phyloP scores from a whole-genome alignment of 2,113 vertebrate species.

The Cololabis saira region DNA sequence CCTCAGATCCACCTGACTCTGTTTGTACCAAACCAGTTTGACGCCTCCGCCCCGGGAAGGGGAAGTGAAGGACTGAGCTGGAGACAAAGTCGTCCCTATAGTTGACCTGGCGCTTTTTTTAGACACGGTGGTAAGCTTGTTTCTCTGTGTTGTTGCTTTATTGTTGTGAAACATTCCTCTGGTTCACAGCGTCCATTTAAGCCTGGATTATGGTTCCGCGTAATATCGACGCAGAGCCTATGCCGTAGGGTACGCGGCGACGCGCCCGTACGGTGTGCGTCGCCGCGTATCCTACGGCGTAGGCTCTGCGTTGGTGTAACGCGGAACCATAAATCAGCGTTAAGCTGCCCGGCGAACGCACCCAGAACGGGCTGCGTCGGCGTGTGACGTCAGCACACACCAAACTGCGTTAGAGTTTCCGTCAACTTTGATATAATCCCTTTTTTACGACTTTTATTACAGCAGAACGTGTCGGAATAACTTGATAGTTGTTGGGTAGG shows the following conservation, averaged over 20 bases:
- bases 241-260: too few relatives aligned
- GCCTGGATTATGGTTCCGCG: too few relatives aligned
- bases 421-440: rapidly evolving
- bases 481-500: rapidly evolving
- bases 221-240: too few relatives aligned
- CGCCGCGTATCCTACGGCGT: too few relatives aligned
- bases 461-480: not conserved
- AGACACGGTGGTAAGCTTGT: constrained; percentile 32
- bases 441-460: rapidly evolving
- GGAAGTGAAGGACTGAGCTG: constrained; percentile 18
- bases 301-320: too few relatives aligned
- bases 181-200: not conserved
- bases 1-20: not conserved
- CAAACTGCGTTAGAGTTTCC: not conserved
- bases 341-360: not conserved
- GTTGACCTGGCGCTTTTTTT: not conserved
- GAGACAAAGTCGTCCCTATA: not conserved
- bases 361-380: too few relatives aligned
- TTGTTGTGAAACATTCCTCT: constrained; percentile 34
- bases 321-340: too few relatives aligned
- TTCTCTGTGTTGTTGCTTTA: not conserved
- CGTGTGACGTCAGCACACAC: not conserved
- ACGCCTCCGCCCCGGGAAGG: not conserved
- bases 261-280: too few relatives aligned
- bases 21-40: not conserved